Conservation (phyloP, 1,140 invertebrate genomes). For the Sesamia nonagrioides region DNA sequence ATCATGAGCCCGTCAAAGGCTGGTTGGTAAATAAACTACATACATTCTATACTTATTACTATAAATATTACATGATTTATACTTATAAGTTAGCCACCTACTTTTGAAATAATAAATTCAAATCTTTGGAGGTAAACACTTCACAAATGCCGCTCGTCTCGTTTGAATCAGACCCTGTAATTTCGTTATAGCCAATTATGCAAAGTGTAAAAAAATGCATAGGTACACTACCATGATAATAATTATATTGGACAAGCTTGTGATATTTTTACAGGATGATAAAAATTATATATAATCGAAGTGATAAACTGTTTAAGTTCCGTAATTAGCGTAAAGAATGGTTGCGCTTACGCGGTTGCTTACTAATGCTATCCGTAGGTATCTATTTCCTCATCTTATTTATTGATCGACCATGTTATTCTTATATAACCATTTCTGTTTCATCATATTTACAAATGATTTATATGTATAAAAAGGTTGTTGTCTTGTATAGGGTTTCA, state of each 20-base stretch:
- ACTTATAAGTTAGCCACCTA: background rate
- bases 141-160: background rate
- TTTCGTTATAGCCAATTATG: background rate
- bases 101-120: background rate
- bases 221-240: background rate
- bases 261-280: background rate
- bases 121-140: background rate
- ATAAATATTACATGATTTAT: background rate
- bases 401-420: background rate
- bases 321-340: background rate
- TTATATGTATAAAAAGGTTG: too few relatives aligned
- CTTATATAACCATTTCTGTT: background rate
- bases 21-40: slow-evolving; percentile 47
- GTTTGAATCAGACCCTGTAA: background rate
- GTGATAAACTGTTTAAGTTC: slow-evolving; percentile 5
- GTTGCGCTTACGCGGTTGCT: background rate
- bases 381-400: background rate
- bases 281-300: background rate
- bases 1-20: slow-evolving; percentile 53
- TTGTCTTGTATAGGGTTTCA: background rate
- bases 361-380: background rate
- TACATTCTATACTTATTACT: background rate
- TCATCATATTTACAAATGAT: too few relatives aligned
- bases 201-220: background rate
- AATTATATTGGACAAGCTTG: background rate